phyloP scores from a whole-genome alignment of 2,797 vertebrate species.

The Gastrophryne carolinensis region DNA sequence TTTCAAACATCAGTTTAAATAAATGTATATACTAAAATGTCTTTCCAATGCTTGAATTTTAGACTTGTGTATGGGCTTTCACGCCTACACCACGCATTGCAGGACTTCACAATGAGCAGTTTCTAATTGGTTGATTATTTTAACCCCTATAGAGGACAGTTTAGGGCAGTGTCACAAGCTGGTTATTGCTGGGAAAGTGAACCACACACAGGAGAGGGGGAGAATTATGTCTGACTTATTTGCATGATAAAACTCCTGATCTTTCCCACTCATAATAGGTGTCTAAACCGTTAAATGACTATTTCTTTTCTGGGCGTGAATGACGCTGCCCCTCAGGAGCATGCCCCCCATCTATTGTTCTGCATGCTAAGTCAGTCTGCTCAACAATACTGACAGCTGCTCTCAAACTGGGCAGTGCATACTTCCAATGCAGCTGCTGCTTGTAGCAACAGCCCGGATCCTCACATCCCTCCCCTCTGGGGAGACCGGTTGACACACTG shows the following conservation, averaged over 20 bases:
- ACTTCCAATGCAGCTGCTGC: constrained; percentile 72
- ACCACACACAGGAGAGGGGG: constrained; percentile 31
- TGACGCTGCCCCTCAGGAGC: constrained; percentile 73
- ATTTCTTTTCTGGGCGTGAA: constrained; percentile 75
- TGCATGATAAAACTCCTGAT: constrained; percentile 68
- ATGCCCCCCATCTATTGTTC: constrained; percentile 68
- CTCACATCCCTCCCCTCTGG: constrained; percentile 66
- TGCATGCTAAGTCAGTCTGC: constrained; percentile 73
- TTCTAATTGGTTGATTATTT: too few relatives aligned
- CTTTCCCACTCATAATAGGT: constrained; percentile 71
- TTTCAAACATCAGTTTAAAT: too few relatives aligned
- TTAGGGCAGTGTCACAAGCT: constrained; percentile 8
- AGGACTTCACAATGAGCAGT: too few relatives aligned
- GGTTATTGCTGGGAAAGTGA: constrained; percentile 9
- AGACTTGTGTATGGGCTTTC: too few relatives aligned
- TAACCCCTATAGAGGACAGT: background rate
- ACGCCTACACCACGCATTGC: background rate
- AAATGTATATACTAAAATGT: too few relatives aligned
- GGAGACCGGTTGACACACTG: constrained; percentile 71
- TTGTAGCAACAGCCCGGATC: constrained; percentile 72
- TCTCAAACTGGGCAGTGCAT: constrained; percentile 70
- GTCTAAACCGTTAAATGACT: constrained; percentile 72
- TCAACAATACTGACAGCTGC: constrained; percentile 94
- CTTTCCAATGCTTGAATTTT: too few relatives aligned
- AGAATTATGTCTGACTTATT: constrained; percentile 55